phyloP scores from a whole-genome alignment of 2,888 invertebrate genomes.

The Perdita meconis region DNA sequence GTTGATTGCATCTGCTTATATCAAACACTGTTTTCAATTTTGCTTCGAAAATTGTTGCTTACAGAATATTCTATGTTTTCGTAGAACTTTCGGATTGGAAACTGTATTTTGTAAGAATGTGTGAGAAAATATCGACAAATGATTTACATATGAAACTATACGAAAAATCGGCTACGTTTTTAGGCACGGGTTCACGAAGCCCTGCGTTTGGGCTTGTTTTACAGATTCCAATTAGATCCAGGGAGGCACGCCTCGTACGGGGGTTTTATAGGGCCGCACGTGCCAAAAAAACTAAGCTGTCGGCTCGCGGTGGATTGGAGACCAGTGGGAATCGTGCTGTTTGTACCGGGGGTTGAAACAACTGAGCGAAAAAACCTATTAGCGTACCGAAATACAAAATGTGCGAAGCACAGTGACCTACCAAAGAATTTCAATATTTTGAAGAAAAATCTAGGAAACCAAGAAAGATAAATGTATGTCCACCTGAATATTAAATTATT shows the following conservation, averaged over 20 bases:
- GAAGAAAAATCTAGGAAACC: neutral
- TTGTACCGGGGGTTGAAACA: constrained; percentile 32
- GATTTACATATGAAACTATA: neutral
- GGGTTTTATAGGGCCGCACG: constrained; percentile 54
- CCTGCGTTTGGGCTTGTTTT: constrained; percentile 8
- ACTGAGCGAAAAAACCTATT: constrained; percentile 37
- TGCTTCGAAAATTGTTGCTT: no score
- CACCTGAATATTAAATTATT: neutral
- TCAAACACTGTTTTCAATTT: no score
- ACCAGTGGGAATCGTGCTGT: constrained; percentile 28
- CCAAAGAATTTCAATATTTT: constrained; percentile 2
- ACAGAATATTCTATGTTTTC: no score
- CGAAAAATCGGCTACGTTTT: neutral
- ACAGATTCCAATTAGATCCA: constrained; percentile 55
- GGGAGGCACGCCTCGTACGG: constrained; percentile 1
- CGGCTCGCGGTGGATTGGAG: constrained; percentile 63
- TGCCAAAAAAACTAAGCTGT: constrained; percentile 66
- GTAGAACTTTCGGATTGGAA: no score
- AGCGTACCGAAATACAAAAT: constrained; percentile 37
- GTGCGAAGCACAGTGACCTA: neutral
- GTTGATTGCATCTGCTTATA: no score
- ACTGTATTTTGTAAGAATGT: no score
- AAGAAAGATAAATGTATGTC: neutral
- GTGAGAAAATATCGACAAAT: neutral
- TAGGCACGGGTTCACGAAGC: neutral